Percentiles rank a stretch among this genome's conserved stretches.
Conservation (phyloP, 2,797 vertebrate genomes). For the Poecile montanus region DNA sequence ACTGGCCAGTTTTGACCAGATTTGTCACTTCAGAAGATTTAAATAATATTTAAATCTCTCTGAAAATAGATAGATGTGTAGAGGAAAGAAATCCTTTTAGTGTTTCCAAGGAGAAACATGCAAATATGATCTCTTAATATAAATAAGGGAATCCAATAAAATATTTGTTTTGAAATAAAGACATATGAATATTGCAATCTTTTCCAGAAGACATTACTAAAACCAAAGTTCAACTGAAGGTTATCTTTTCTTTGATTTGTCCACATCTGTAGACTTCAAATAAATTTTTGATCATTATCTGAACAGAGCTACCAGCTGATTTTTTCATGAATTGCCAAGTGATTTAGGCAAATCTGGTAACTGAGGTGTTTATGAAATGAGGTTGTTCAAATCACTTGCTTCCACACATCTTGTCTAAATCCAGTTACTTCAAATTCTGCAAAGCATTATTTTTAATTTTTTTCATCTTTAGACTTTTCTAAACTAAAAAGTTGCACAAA, state of each 20-base stretch:
- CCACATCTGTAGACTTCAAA: background rate
- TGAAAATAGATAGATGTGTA: background rate
- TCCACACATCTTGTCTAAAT: background rate
- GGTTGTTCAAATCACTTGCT: background rate
- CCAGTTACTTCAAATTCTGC: background rate
- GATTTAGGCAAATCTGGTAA: background rate
- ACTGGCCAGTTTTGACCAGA: background rate
- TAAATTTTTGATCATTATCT: background rate
- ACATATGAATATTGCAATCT: background rate
- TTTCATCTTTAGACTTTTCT: background rate
- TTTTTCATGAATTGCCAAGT: background rate
- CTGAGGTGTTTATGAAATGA: background rate
- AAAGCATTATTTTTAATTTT: background rate
- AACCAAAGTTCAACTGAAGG: background rate
- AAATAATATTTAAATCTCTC: background rate
- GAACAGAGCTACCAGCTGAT: background rate
- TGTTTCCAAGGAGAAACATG: background rate
- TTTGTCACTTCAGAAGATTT: background rate
- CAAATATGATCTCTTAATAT: background rate
- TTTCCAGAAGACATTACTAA: background rate
- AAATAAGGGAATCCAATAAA: background rate
- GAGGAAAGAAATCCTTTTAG: background rate
- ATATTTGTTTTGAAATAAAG: background rate
- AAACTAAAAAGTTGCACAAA: background rate
- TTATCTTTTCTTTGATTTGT: constrained; percentile 9